Conservation (phyloP, 1,140 invertebrate genomes). For the Drepana arcuata region DNA sequence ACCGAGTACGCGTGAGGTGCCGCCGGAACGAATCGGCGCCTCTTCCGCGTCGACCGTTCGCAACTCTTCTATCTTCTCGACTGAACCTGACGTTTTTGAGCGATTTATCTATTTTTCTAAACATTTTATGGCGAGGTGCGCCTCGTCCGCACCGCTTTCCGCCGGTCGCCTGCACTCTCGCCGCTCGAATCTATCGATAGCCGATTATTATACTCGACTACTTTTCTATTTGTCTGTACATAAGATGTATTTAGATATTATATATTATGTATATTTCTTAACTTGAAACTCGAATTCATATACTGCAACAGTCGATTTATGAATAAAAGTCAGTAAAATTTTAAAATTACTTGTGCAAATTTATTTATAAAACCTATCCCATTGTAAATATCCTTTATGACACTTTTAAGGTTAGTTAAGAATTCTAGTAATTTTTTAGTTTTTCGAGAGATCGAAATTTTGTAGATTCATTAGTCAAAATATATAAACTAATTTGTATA, state of each 20-base stretch:
- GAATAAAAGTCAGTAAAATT: constrained; percentile 48
- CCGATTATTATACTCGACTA: constrained; percentile 68
- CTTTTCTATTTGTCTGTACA: constrained; percentile 71
- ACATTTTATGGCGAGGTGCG: constrained; percentile 66
- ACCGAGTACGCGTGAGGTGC: constrained; percentile 82
- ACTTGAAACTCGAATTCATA: constrained; percentile 70
- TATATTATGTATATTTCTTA: constrained; percentile 71
- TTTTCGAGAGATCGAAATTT: no score
- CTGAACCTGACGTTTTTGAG: constrained; percentile 69
- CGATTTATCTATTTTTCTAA: constrained; percentile 72
- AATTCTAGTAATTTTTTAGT: no score
- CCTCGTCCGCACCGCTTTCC: constrained; percentile 63
- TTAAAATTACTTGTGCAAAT: no score
- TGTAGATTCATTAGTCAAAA: no score
- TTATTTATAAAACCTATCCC: no score
- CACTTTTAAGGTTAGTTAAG: no score
- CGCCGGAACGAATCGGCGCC: constrained; percentile 26
- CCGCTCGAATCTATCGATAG: constrained; percentile 67
- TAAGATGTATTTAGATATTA: constrained; percentile 72
- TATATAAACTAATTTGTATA: no score
- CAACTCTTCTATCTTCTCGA: constrained; percentile 60
- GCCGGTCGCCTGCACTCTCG: constrained; percentile 67
- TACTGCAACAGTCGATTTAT: constrained; percentile 68
- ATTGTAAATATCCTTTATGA: no score
- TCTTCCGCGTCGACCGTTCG: constrained; percentile 58